These are phyloP conservation scores for Colistium nudipinnis DNA, from an alignment of 2,113 vertebrate species.

Conservation along the genomic window DNA sequence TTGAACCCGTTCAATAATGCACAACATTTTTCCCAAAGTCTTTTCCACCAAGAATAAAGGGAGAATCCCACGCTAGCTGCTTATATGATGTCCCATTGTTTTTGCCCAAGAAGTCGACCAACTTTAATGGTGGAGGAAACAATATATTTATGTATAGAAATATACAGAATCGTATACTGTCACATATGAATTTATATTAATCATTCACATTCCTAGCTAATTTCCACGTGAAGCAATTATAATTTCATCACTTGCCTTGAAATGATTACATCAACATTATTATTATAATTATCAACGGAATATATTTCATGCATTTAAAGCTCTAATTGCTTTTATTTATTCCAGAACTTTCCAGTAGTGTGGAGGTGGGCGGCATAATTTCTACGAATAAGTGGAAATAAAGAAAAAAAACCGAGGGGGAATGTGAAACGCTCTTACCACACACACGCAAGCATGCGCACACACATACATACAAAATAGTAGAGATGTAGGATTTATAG, in stretches of 20 bases:
- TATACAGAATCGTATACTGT: not conserved
- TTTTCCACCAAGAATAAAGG: no score
- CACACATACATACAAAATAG: no score
- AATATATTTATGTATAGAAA: not conserved
- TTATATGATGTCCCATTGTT: no score
- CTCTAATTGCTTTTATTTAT: not conserved
- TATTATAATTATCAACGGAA: no score
- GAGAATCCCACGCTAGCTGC: no score
- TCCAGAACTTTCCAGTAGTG: constrained; percentile 14
- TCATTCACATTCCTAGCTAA: not conserved
- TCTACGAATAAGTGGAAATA: constrained; percentile 30
- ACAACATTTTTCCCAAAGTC: no score
- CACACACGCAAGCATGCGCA: constrained; percentile 11
- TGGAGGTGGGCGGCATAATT: constrained; percentile 31
- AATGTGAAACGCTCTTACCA: constrained; percentile 20
- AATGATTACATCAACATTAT: no score
- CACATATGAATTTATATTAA: no score
- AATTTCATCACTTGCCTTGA: not conserved
- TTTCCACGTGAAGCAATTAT: not conserved
- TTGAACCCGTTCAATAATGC: no score
- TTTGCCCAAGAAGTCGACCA: no score
- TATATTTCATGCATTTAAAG: not conserved
- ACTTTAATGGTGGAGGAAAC: no score
- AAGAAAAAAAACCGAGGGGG: not conserved
- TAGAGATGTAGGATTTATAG: no score